These are phyloP conservation scores for Elmis aenea DNA, from an alignment of 2,888 invertebrate genomes.

Conservation along the genomic window DNA sequence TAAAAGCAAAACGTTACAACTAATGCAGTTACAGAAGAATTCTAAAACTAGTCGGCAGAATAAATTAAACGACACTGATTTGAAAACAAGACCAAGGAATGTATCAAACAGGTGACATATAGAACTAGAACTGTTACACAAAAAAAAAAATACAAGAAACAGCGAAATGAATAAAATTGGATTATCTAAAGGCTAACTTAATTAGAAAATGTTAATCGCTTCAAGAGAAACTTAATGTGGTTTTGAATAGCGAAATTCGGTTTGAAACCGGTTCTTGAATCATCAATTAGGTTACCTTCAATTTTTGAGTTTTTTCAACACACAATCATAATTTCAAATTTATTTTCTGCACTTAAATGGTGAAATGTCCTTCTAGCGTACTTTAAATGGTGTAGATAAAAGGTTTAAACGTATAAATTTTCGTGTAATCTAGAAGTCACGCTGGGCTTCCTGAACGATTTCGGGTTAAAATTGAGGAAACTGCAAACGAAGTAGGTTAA, in stretches of 20 bases:
- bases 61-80: neutral
- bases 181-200: slow-evolving; percentile 7
- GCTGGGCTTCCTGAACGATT: too few species aligned
- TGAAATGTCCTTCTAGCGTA: too few species aligned
- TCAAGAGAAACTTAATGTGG: slow-evolving; percentile 3
- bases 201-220: slow-evolving; percentile 6
- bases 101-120: neutral
- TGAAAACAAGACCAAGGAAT: neutral
- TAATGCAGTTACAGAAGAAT: slow-evolving; percentile 6
- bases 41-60: slow-evolving; percentile 2
- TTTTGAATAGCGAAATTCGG: slow-evolving; percentile 5
- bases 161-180: slow-evolving; percentile 4
- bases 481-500: too few species aligned
- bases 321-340: too few species aligned
- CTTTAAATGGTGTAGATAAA: too few species aligned
- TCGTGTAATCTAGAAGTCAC: too few species aligned
- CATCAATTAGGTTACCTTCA: slow-evolving; percentile 12
- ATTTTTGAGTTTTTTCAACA: neutral
- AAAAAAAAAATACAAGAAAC: neutral
- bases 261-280: slow-evolving; percentile 6
- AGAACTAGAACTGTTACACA: neutral
- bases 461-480: too few species aligned
- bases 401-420: too few species aligned
- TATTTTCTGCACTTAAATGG: too few species aligned
- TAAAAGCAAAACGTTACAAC: slow-evolving; percentile 4